Conservation (phyloP, 92 coral and sea anemone genomes). For the Bergia sp. region DNA sequence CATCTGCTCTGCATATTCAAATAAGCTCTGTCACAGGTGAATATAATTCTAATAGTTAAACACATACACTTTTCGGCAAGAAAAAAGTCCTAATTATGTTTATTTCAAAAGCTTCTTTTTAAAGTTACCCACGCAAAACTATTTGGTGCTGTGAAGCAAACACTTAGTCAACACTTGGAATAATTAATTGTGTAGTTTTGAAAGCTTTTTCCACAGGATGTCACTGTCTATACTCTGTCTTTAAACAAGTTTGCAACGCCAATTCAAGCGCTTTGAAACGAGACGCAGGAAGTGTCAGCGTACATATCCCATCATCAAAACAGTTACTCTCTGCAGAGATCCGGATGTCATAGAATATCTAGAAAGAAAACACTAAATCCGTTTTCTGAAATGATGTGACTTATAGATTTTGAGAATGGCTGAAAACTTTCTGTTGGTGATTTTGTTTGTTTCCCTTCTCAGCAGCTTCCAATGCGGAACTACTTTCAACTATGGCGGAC, state of each 20-base stretch:
- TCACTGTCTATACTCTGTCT: background rate
- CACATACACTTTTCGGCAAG: background rate
- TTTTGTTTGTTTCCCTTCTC: background rate
- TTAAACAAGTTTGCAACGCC: background rate
- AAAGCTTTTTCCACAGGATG: background rate
- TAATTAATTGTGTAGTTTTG: slow-evolving; percentile 1
- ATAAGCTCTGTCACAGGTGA: background rate
- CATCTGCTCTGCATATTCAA: slow-evolving; percentile 13
- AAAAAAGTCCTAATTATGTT: background rate
- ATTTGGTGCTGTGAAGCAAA: background rate
- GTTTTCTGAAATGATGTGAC: background rate
- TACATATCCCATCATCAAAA: background rate
- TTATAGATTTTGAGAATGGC: background rate
- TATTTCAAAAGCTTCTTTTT: background rate
- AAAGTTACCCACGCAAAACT: background rate
- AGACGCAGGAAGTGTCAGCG: background rate
- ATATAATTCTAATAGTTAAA: background rate
- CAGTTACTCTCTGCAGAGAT: background rate
- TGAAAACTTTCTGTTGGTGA: background rate
- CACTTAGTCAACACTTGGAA: background rate
- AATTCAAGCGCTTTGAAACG: background rate
- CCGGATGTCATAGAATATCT: background rate
- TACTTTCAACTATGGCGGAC: slow-evolving; percentile 14
- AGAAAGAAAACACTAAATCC: background rate
- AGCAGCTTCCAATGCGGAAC: slow-evolving; percentile 6